These are phyloP conservation scores for Drosophila pseudotakahashii DNA, from an alignment of 2,888 invertebrate species.

Conservation along the genomic window DNA sequence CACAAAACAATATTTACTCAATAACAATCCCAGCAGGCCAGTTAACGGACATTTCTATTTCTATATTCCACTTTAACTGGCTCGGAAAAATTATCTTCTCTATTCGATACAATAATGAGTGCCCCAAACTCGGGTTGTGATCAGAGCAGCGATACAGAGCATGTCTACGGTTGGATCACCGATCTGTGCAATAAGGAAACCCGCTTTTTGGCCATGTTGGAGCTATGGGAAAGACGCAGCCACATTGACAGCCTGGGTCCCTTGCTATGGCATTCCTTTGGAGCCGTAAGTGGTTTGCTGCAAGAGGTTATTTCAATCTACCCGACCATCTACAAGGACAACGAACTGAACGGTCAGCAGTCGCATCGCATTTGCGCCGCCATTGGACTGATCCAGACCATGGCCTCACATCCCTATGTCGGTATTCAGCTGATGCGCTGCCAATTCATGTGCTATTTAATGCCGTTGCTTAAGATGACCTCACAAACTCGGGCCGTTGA, in stretches of 20 bases:
- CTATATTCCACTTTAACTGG: not conserved
- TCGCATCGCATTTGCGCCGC: conserved; percentile 45
- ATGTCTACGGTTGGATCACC: conserved; percentile 34
- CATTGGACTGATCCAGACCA: conserved; percentile 37
- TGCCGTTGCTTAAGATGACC: conserved; percentile 42
- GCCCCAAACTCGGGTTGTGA: conserved; percentile 1
- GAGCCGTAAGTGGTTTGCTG: conserved; percentile 42
- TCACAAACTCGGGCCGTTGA: conserved; percentile 35
- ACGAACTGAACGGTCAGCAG: conserved; percentile 20
- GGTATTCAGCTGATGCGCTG: conserved; percentile 34
- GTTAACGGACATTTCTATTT: not conserved
- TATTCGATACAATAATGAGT: not conserved
- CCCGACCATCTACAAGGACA: conserved; percentile 13
- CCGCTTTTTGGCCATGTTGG: conserved; percentile 37
- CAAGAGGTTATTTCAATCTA: conserved; percentile 40
- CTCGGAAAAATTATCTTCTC: not conserved
- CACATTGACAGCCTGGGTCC: conserved; percentile 35
- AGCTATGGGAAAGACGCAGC: conserved; percentile 35
- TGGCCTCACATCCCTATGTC: conserved; percentile 33
- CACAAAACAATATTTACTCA: no score
- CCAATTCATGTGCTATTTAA: conserved; percentile 33
- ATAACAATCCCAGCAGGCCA: not conserved
- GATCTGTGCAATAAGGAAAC: conserved; percentile 35
- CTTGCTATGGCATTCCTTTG: conserved; percentile 48
- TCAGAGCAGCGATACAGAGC: conserved; percentile 23